These are phyloP conservation scores for Pygmarrhopalites habei DNA, from an alignment of 1,140 invertebrate species.

Conservation along the genomic window DNA sequence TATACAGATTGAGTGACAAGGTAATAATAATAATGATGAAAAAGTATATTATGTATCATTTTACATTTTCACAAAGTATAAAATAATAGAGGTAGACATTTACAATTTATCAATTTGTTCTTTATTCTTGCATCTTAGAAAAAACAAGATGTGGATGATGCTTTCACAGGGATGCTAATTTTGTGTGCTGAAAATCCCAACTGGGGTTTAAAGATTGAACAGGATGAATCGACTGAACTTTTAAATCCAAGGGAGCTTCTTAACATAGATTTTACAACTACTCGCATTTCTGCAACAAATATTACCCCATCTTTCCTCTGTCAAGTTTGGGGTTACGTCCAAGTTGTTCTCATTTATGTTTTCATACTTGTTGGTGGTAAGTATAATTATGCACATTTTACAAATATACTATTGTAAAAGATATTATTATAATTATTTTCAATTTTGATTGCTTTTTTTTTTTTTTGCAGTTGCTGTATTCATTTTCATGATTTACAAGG, in stretches of 20 bases:
- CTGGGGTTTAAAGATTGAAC: conserved; percentile 23
- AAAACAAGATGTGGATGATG: conserved; percentile 24
- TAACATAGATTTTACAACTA: not conserved
- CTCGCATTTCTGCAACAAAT: conserved; percentile 14
- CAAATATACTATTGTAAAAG: conserved; percentile 12
- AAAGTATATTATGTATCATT: no score
- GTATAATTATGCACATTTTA: conserved; percentile 2
- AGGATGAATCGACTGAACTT: not conserved
- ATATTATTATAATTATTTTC: not conserved
- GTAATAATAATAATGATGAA: no score
- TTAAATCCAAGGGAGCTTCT: conserved; percentile 7
- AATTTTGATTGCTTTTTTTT: not conserved
- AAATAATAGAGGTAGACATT: no score
- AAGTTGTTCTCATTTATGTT: not conserved
- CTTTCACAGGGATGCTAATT: conserved; percentile 25
- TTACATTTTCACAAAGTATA: no score
- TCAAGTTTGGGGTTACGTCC: not conserved
- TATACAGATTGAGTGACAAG: conserved; percentile 22
- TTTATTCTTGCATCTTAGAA: conserved; percentile 9
- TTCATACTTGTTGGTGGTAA: conserved; percentile 6
- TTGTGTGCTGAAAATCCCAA: conserved; percentile 24
- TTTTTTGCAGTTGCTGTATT: conserved; percentile 17
- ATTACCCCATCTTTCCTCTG: conserved; percentile 13
- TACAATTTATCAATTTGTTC: no score
- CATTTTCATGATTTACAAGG: conserved; percentile 13